Conservation (phyloP, 2,888 invertebrate species). For the Heliconius sara region DNA sequence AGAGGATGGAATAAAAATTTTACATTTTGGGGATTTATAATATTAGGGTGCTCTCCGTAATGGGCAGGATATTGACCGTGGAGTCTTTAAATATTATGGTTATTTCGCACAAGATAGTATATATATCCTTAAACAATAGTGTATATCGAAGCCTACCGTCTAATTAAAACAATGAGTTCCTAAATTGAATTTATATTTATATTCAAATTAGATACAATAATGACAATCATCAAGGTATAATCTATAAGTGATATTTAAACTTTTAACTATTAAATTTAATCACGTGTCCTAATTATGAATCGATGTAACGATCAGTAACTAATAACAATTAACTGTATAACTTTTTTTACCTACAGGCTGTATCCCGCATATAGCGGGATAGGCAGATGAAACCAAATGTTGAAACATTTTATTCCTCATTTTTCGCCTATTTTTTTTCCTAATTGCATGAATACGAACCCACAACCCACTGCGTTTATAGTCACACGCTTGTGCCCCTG, state of each 20-base stretch:
- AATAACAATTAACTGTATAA: neutral
- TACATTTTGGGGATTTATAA: conserved; percentile 4
- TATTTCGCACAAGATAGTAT: conserved; percentile 19
- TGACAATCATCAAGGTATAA: neutral
- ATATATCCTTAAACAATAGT: conserved; percentile 20
- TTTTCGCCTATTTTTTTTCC: neutral
- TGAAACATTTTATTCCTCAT: neutral
- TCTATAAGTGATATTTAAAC: neutral
- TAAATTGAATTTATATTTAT: neutral
- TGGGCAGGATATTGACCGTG: neutral
- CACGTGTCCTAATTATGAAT: neutral
- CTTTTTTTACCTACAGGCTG: neutral
- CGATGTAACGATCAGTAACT: neutral
- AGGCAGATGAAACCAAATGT: neutral
- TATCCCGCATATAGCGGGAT: neutral
- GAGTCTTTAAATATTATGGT: conserved; percentile 25
- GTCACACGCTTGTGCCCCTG: neutral
- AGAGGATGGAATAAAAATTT: conserved; percentile 5
- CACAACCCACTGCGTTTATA: neutral
- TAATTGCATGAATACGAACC: neutral
- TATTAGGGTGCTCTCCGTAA: conserved; percentile 6
- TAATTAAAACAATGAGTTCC: conserved; percentile 10
- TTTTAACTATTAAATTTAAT: neutral
- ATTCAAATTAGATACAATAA: neutral
- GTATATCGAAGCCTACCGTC: neutral